Evolutionary conservation across 2,797 vertebrate species (phyloP).

Genomic region (Pangasius mekongensis): DNA sequence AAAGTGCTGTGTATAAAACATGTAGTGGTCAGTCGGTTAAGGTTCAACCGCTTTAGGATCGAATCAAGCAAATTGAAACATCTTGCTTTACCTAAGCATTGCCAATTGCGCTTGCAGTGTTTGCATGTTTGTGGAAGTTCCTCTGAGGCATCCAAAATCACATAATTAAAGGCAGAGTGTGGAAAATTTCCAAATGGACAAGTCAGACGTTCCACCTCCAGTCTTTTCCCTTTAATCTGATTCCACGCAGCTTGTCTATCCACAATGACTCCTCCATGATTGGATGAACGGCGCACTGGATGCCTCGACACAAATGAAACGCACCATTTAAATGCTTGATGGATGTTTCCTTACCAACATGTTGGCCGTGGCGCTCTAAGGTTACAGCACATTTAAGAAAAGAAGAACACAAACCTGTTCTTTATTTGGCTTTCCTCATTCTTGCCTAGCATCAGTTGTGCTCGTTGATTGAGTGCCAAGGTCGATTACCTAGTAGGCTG

Average conservation of each 20-base stretch:
- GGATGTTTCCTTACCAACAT: neutral
- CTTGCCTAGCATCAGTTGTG: conserved; percentile 30
- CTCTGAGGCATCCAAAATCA: conserved; percentile 41
- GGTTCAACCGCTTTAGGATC: neutral
- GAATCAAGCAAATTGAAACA: conserved; percentile 29
- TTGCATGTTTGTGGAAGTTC: conserved; percentile 42
- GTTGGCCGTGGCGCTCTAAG: neutral
- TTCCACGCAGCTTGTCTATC: neutral
- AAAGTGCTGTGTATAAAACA: neutral
- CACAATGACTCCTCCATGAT: neutral
- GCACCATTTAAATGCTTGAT: conserved; percentile 15
- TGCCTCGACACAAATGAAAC: conserved; percentile 1
- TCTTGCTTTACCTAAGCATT: conserved; percentile 10
- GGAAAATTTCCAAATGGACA: conserved; percentile 33
- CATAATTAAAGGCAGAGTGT: conserved; percentile 45
- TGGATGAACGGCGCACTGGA: neutral
- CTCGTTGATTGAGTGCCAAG: conserved; percentile 44
- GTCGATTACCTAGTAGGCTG: conserved; percentile 37
- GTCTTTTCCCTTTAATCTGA: conserved; percentile 5
- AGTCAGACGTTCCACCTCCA: conserved; percentile 15
- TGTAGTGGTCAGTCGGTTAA: neutral
- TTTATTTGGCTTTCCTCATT: conserved; percentile 42
- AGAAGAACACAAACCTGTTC: conserved; percentile 7
- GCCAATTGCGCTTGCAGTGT: conserved; percentile 29
- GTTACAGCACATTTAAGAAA: neutral